Percentiles rank a stretch among this genome's conserved stretches.
These are phyloP conservation scores for Cephus runcator DNA, from an alignment of 2,888 invertebrate species.

Conservation along the genomic window DNA sequence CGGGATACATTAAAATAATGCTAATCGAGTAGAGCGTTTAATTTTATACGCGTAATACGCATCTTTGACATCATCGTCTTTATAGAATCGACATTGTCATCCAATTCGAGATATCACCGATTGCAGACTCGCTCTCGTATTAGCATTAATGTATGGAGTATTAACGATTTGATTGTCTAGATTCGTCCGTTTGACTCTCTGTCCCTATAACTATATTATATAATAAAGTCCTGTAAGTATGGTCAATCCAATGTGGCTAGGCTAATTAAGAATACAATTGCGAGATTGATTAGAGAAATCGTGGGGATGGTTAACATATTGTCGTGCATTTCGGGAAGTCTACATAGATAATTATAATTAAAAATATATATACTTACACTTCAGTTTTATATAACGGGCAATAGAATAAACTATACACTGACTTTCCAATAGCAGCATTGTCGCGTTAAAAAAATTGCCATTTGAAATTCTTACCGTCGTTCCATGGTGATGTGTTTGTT, in stretches of 20 bases:
- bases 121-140: not conserved
- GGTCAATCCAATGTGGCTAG: not conserved
- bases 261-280: not conserved
- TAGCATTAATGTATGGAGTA: not conserved
- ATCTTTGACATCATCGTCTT: not conserved
- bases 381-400: not conserved
- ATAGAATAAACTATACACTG: not conserved
- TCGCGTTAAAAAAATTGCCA: not conserved
- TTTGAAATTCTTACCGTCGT: not conserved
- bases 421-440: not conserved
- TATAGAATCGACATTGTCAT: not conserved
- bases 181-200: not conserved
- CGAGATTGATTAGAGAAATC: not conserved
- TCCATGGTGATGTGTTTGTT: not conserved
- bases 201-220: not conserved
- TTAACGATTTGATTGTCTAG: not conserved
- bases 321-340: not conserved
- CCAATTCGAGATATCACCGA: not conserved
- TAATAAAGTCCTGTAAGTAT: slow-evolving; percentile 5
- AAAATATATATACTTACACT: not conserved
- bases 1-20: not conserved
- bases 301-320: not conserved
- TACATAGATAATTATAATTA: not conserved
- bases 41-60: not conserved
- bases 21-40: not conserved